Base-by-base conservation (phyloP, 2,797 vertebrate species). In the Hephaestus fuliginosus region DNA sequence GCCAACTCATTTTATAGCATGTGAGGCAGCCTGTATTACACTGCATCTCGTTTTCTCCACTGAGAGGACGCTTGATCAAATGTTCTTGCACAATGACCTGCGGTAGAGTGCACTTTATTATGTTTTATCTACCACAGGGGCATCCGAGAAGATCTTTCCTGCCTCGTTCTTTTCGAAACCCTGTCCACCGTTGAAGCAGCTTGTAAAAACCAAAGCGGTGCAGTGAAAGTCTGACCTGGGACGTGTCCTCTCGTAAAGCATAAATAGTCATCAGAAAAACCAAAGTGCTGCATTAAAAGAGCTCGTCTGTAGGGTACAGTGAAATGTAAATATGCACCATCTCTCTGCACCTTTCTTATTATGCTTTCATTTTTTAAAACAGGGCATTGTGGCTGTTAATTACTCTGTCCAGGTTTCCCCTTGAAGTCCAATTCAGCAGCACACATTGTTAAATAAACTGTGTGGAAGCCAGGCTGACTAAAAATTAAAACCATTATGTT, bases 151-250 rank as follows among this genome's bases (percentile, higher is more conserved):
- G 36, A 9, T 9, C 36, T 9, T 39, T 39, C 36, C 8, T 39
- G 36, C 7, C 36, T 39, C 36, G 1, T 7, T 8, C 36, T 39
- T 39, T 39, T 39, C 36, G 36, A 39, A 39, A 7, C 36, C 36
- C 36, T 39, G 8, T 39, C 36, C 36, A 8, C 36, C 36, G 8
- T 3, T 9, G 36, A 39, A 33, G 30, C 30, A 33, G 30, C 30
- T 33, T 53, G 49, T 57, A 11, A 62, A 44, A 17, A 55, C 1
- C 17, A 56, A 56, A 68, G 46, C 53, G 14, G 9, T 51, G 22
- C 49, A 55, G 14, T 56, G 39, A 11, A 48, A 81, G 46, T 52
- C 22, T 44, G 61, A 82, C 46, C 65, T 52, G 53, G 39, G 56
- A 48, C 65, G 53, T 43, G 15, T 41, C 51, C 20, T 58, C 44